These are phyloP conservation scores for Flexamia atlantica DNA, from an alignment of 2,888 invertebrate species.

Conservation along the genomic window DNA sequence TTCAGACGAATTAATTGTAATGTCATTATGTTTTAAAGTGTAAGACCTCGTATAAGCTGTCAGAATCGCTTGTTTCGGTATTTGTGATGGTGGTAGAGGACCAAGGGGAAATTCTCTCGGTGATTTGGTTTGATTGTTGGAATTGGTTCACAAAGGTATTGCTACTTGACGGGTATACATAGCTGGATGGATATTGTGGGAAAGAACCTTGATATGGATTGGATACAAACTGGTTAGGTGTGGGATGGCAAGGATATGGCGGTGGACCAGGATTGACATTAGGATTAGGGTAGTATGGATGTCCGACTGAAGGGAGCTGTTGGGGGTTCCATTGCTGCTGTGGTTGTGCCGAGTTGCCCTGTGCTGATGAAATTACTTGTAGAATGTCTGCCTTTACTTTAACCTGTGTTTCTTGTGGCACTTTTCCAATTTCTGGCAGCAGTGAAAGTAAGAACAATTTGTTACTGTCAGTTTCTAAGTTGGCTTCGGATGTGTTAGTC, in stretches of 20 bases:
- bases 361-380: slow-evolving; percentile 45
- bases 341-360: slow-evolving; percentile 42
- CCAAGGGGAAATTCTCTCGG: slow-evolving; percentile 1
- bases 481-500: background rate
- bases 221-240: slow-evolving; percentile 45
- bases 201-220: slow-evolving; percentile 43
- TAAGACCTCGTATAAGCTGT: background rate
- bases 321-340: slow-evolving; percentile 40
- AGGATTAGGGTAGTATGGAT: slow-evolving; percentile 35
- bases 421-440: background rate
- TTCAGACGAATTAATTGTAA: slow-evolving; percentile 5
- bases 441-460: slow-evolving; percentile 12
- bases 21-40: slow-evolving; percentile 9
- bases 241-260: slow-evolving; percentile 43
- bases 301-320: slow-evolving; percentile 42
- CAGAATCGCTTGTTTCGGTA: slow-evolving; percentile 5
- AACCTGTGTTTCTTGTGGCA: background rate
- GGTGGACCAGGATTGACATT: slow-evolving; percentile 45
- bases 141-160: slow-evolving; percentile 45
- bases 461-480: background rate
- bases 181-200: slow-evolving; percentile 38
- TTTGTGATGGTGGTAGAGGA: background rate
- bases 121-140: background rate
- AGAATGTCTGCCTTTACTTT: slow-evolving; percentile 2
- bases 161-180: slow-evolving; percentile 41